phyloP scores from a whole-genome alignment of 2,113 vertebrate species.

The human (Homo sapiens) region GRCh38 chr18:37889501-37890000 shows the following conservation, averaged over 20 bases:
- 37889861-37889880: constrained; percentile 44
- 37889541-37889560: constrained; percentile 88
- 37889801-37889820: constrained; percentile 86
- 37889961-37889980: constrained; percentile 29
- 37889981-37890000: not conserved
- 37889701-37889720: constrained; percentile 87
- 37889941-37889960: constrained; percentile 44
- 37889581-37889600: constrained; percentile 88
- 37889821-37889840: constrained; percentile 86
- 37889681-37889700: constrained; percentile 90
- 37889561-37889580: constrained; percentile 87
- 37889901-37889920: constrained; percentile 53
- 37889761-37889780: constrained; percentile 79
- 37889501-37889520: constrained; percentile 85
- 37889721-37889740: constrained; percentile 86
- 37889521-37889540: constrained; percentile 89
- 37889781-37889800: constrained; percentile 73
- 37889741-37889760: constrained; percentile 87
- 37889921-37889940: constrained; percentile 69
- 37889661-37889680: constrained; percentile 87
- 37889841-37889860: constrained; percentile 55
- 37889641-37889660: constrained; percentile 90
- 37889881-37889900: constrained; percentile 76
- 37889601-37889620: constrained; percentile 90
- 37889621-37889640: constrained; percentile 90